Percentiles rank a stretch among this genome's conserved stretches.
These are phyloP conservation scores for Melanophora roralis DNA, from an alignment of 2,888 invertebrate genomes.

Conservation along the genomic window DNA sequence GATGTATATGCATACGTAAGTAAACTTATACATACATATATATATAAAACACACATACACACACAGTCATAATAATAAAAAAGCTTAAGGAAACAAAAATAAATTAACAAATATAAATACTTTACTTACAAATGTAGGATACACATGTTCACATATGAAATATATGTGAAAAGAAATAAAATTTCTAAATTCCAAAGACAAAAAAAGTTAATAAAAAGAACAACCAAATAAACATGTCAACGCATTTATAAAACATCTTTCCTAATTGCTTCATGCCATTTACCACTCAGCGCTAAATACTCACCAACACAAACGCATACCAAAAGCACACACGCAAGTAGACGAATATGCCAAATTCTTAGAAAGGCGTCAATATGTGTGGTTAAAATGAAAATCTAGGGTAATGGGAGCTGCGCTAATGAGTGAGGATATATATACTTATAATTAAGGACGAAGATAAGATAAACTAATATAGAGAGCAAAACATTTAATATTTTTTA, in stretches of 20 bases:
- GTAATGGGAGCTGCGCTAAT: not conserved
- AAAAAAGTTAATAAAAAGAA: slow-evolving; percentile 5
- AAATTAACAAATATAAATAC: slow-evolving; percentile 43
- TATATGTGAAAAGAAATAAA: not conserved
- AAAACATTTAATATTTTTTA: not conserved
- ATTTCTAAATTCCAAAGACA: not conserved
- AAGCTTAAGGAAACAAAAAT: slow-evolving; percentile 32
- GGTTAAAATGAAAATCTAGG: slow-evolving; percentile 33
- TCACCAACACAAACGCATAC: not conserved
- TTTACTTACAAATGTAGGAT: not conserved
- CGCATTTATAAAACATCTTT: slow-evolving; percentile 58
- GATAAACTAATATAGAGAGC: not conserved
- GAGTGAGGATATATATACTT: not conserved
- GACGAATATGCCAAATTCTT: slow-evolving; percentile 44
- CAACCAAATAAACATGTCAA: slow-evolving; percentile 57
- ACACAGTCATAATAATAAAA: not conserved
- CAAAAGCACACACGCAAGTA: not conserved
- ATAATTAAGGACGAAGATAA: not conserved
- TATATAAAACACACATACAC: not conserved
- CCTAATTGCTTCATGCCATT: slow-evolving; percentile 51
- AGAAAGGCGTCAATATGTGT: slow-evolving; percentile 39
- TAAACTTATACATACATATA: not conserved
- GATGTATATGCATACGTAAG: not conserved
- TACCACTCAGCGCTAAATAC: slow-evolving; percentile 10
- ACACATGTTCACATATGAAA: not conserved